Evolutionary conservation across 2,113 vertebrate genomes (phyloP).

Genomic region (Chaetura pelagica): DNA sequence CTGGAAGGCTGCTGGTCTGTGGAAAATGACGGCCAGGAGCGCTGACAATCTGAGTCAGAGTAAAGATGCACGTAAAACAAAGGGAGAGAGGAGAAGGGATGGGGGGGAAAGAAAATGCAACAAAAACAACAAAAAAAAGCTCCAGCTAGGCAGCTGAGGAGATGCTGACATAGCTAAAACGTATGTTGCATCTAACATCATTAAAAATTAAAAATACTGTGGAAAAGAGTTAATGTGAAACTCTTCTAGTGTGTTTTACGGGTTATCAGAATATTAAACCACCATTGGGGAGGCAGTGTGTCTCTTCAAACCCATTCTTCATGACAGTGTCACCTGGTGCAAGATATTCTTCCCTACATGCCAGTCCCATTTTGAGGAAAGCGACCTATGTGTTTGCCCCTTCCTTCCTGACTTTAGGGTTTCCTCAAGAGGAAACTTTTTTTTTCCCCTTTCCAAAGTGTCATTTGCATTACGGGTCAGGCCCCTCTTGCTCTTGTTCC

Average conservation of each 20-base stretch:
- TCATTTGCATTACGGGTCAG: neutral
- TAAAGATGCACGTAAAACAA: constrained; percentile 45
- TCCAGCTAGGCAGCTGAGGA: constrained; percentile 34
- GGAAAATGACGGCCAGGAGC: constrained; percentile 86
- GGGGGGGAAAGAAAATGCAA: neutral
- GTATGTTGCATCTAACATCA: neutral
- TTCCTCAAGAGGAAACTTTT: neutral
- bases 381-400: neutral
- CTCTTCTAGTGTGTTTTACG: neutral
- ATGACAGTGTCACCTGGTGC: neutral
- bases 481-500: neutral
- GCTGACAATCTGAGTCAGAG: constrained; percentile 80
- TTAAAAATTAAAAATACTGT: neutral
- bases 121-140: neutral
- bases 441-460: neutral
- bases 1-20: constrained; percentile 79
- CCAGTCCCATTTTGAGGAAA: neutral
- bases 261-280: neutral
- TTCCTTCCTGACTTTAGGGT: neutral
- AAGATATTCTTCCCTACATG: neutral
- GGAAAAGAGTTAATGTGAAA: neutral
- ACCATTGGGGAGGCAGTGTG: neutral
- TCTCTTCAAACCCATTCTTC: neutral
- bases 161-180: neutral
- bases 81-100: neutral